Conservation (phyloP, 2,888 invertebrate genomes). For the Ophion obscuratus region DNA sequence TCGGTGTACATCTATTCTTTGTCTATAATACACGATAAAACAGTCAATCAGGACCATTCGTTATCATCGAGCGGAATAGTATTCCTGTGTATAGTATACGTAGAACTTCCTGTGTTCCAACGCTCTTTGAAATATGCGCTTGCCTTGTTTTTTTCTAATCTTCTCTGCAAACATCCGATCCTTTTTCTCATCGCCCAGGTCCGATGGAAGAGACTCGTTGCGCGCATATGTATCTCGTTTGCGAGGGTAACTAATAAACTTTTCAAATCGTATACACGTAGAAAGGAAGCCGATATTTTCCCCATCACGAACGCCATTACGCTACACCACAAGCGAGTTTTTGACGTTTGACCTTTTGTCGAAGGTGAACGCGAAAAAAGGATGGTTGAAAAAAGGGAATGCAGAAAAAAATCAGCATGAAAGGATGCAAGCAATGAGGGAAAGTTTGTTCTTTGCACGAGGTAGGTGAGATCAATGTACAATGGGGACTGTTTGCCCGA, state of each 20-base stretch:
- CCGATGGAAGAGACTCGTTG: slow-evolving; percentile 8
- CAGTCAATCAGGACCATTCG: no score
- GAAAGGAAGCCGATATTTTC: background rate
- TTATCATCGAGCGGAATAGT: no score
- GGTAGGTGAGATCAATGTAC: slow-evolving; percentile 56
- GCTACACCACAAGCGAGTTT: slow-evolving; percentile 25
- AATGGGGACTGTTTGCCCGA: slow-evolving; percentile 48
- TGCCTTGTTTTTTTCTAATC: no score
- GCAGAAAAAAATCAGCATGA: slow-evolving; percentile 9
- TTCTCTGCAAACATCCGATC: background rate
- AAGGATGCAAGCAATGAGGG: slow-evolving; percentile 29
- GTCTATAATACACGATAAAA: no score
- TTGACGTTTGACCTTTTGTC: slow-evolving; percentile 56
- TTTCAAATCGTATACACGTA: slow-evolving; percentile 7
- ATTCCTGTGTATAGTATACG: no score
- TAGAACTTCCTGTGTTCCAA: no score
- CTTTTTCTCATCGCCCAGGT: background rate
- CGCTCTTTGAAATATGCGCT: no score
- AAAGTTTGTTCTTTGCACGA: slow-evolving; percentile 60
- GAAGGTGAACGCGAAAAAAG: slow-evolving; percentile 14
- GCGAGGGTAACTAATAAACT: slow-evolving; percentile 34
- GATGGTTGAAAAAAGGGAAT: background rate
- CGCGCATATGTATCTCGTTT: background rate
- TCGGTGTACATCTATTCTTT: no score
- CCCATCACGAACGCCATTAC: background rate